Evolutionary conservation across 2,888 invertebrate genomes (phyloP), one percentile per base, ranked within the genome.

Genomic region (Drosophila imparisetae): DNA sequence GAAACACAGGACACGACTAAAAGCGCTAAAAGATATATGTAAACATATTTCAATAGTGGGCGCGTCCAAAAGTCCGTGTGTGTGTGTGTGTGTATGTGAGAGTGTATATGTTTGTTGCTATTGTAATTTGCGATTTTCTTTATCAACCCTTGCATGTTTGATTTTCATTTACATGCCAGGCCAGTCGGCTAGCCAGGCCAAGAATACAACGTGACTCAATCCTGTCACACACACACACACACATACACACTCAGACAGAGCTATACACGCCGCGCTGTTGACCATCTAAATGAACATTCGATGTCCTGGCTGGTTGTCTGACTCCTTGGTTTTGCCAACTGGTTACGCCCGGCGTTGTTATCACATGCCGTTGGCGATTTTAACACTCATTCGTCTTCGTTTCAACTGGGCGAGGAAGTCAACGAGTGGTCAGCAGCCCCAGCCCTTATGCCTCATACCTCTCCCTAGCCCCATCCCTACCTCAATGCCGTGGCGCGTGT

Each of bases 121-220:
- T 72, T 78, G 76, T 82, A 82, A 83, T 83, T 90, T 80, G 90
- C 91, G 90, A 91, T 91, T 91, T 91, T 84, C 85, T 83, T 82
- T 90, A 91, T 90, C 89, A 89, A 89, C 88, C 90, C 90, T 92
- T 92, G 92, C 93, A 92, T 92, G 93, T 92, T 91, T 92, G 91
- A 92, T 91, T 92, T 92, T 91, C 91, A 93, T 93, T 93, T 92
- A 90, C 89, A 92, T 90, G 90, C 83, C 83, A 81, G 80, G 64
- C 66, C 66, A 65, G 62, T 64, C 49, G 64, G 67, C 67, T 64
- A 75, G 63, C 75, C 75, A 66, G 73, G 86, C 84, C 91, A 89
- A 79, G 90, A 89, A 86, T 86, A 89, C 85, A 89, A 87, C 85
- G 85, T 86, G 89, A 87, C 90, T 86, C 82, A 84, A 88, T 86